phyloP scores from a whole-genome alignment of 2,888 invertebrate genomes.

The Anaspis maculata region DNA sequence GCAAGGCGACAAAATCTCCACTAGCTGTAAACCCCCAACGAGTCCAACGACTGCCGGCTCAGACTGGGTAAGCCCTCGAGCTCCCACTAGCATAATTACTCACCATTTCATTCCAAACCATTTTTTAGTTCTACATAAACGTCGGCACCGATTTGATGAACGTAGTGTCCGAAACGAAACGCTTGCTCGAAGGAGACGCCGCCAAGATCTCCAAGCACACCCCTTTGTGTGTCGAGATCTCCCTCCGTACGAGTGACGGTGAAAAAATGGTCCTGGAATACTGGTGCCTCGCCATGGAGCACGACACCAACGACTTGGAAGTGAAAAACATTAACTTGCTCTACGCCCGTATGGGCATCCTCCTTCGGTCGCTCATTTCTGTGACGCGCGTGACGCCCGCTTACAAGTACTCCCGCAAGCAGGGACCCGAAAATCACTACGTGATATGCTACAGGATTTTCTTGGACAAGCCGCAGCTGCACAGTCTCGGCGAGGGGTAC shows the following conservation, averaged over 20 bases:
- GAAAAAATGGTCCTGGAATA: constrained; percentile 86
- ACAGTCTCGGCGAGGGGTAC: constrained; percentile 70
- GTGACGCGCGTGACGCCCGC: constrained; percentile 88
- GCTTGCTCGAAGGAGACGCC: constrained; percentile 56
- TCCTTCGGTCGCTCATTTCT: constrained; percentile 83
- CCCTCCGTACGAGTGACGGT: constrained; percentile 76
- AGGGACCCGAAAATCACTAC: constrained; percentile 81
- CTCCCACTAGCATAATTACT: no score
- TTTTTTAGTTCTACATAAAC: constrained; percentile 75
- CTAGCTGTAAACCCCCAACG: constrained; percentile 67
- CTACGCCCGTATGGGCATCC: constrained; percentile 86
- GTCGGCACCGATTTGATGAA: constrained; percentile 72
- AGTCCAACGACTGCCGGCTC: no score
- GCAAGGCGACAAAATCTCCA: constrained; percentile 76
- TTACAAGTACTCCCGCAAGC: constrained; percentile 82
- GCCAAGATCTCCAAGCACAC: constrained; percentile 55
- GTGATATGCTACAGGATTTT: constrained; percentile 83
- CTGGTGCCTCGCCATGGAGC: constrained; percentile 72
- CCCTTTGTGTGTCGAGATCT: constrained; percentile 84
- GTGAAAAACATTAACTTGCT: constrained; percentile 64
- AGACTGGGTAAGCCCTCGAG: constrained; percentile 70
- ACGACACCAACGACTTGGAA: constrained; percentile 57
- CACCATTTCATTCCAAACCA: no score
- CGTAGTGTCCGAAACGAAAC: constrained; percentile 70
- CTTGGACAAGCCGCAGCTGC: constrained; percentile 68